A percentile compares a stretch with the other conserved stretches of the same genome.
phyloP scores from a whole-genome alignment of 2,888 invertebrate genomes.

The Cosmia trapezina region DNA sequence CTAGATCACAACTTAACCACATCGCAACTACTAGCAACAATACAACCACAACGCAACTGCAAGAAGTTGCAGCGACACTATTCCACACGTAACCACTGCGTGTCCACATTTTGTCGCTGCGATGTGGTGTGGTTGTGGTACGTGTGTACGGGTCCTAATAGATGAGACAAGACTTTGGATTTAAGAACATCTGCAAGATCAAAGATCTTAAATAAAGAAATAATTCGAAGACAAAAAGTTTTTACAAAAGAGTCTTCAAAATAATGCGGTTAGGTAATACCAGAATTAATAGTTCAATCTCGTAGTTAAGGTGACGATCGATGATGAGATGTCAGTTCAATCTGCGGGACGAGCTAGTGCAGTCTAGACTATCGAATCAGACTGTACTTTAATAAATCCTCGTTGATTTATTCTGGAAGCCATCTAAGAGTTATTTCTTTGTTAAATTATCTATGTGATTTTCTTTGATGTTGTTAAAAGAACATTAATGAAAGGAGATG shows the following conservation, averaged over 20 bases:
- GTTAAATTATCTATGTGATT: slow-evolving; percentile 15
- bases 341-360: slow-evolving; percentile 20
- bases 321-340: slow-evolving; percentile 33
- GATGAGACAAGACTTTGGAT: background rate
- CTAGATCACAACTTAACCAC: too few species aligned
- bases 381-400: slow-evolving; percentile 43
- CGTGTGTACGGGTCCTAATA: background rate
- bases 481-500: background rate
- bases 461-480: slow-evolving; percentile 5
- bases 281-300: slow-evolving; percentile 49
- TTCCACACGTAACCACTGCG: too few species aligned
- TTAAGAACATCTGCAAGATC: background rate
- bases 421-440: slow-evolving; percentile 23
- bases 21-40: too few species aligned
- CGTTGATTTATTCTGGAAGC: slow-evolving; percentile 40
- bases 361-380: slow-evolving; percentile 42
- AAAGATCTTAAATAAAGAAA: slow-evolving; percentile 2
- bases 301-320: slow-evolving; percentile 15
- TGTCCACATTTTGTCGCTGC: too few species aligned
- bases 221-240: background rate
- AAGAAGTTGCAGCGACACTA: too few species aligned
- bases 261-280: slow-evolving; percentile 22
- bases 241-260: slow-evolving; percentile 11
- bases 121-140: too few species aligned
- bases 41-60: too few species aligned